Evolutionary conservation across 53 echinoderm and acorn worm genomes (phyloP), one percentile per base, ranked within the genome.

Genomic region (Glandiceps talaboti): DNA sequence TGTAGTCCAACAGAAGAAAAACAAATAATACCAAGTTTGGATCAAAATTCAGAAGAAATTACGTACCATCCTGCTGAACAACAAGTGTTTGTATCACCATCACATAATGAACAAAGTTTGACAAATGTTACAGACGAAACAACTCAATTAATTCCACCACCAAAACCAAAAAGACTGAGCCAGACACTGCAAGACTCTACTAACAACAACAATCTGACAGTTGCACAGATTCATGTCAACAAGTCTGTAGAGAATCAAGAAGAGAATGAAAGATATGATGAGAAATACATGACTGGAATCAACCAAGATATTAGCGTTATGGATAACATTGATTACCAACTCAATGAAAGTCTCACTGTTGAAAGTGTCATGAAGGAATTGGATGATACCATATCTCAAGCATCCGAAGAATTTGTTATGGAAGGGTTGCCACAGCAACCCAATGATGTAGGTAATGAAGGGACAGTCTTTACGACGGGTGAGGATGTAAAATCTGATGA

Each of bases 131-230:
- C n/a, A n/a, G n/a, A n/a, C n/a, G 64, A 45, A 6, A 45, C 64
- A 45, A 45, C 6, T 45, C 64, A 45, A 20, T 20, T 20, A 12
- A 6, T 45, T 6, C 75, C 85, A 26, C 86, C 82, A 27, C 74
- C 77, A 1, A 86, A 86, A 29, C 86, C 82, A 73, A 82, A 86
- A 73, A 82, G 86, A 20, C 77, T 82, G 25, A 86, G 86, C 74
- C 82, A 82, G 14, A 86, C 74, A 0, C 82, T 45, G 6, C 6
- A 12, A 20, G 64, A 82, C 26, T n/a, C n/a, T n/a, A n/a, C n/a
- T n/a, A 82, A 74, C 75, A 75, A 29, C 27, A 78, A 79, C 33
- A 78, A 73, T 20, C 27, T 75, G 0, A 27, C 30, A 25, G 86
- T 77, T 31, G 30, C 45, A 10, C 33, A 30, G 0, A 27, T 30